Base-by-base conservation (phyloP, 2,113 vertebrate species). In the Montifringilla adamsi region DNA sequence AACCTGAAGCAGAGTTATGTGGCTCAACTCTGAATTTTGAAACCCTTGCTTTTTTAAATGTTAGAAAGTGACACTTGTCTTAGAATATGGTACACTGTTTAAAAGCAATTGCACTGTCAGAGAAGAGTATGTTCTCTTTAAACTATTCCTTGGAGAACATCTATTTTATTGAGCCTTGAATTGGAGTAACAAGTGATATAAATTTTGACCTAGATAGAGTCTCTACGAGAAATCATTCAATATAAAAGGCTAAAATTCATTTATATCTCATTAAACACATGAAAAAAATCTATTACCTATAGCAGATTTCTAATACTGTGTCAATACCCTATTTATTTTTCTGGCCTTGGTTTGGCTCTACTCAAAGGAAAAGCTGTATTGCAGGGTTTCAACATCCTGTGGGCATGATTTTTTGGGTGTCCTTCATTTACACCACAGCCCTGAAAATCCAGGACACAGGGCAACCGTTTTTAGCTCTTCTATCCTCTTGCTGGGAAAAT, bases 381-480 rank as follows among this genome's bases (percentile, higher is more conserved):
- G 0, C 24, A 37, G 20, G 7, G 1, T 41, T 84, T 11, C 20
- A 62, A 3, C 1, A 1, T 14, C 10, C 17, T 28, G 9, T 16
- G 19, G 4, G 4, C 16, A 6, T 37, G 31, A 62, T n/a, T 44
- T 93, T 81, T 81, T 37, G 49, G 2, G 2, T 31, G 4, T 30
- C 30, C 27, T 67, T 67, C 50, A 35, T 39, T 72, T 82, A 72
- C 1, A 2, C 3, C 10, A 53, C 11, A 78, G 13, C 11, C 55
- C 28, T 78, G 64, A 78, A 91, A 93, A 72, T 59, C 35, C 20
- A 85, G 39, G 17, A 22, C 23, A 59, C 15, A 21, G 8, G 50
- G 24, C 9, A 62, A 13, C 18, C 82, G 13, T 10, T 81, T 81
- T 62, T 66, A 53, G 4, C 6, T 63, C 13, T 44, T 73, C 35